Conservation (phyloP, 92 coral and sea anemone species). For the Zoanthus gigantus region DNA sequence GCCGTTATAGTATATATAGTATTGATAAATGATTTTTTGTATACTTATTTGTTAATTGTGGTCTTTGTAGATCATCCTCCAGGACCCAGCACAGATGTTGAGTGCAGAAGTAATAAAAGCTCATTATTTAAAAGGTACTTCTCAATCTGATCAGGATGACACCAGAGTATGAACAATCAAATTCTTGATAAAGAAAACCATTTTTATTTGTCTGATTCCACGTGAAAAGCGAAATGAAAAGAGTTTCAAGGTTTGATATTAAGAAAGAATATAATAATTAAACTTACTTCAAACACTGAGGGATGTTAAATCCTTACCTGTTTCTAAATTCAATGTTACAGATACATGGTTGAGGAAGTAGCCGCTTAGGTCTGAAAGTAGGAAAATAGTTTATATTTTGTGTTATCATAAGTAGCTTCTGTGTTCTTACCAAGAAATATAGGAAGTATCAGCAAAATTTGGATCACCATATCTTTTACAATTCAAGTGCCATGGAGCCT, state of each 20-base stretch:
- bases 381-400: neutral
- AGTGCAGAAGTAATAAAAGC: constrained; percentile 79
- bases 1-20: no score
- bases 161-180: neutral
- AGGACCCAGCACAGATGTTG: constrained; percentile 56
- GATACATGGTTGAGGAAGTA: neutral
- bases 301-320: neutral
- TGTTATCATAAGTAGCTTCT: neutral
- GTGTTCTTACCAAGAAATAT: neutral
- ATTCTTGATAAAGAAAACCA: neutral
- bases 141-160: neutral
- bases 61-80: constrained; percentile 71
- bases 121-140: constrained; percentile 80
- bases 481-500: neutral
- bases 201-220: neutral
- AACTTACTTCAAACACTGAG: neutral
- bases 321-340: neutral
- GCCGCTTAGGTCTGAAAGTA: neutral
- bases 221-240: no score
- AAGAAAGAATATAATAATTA: neutral
- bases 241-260: no score
- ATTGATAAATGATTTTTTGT: no score
- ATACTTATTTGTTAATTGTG: neutral
- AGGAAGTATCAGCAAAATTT: neutral
- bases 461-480: neutral